A percentile compares a stretch with the other conserved stretches of the same genome.
Evolutionary conservation across 2,888 invertebrate genomes (phyloP).

Genomic region (Agrenia bidenticulata): DNA sequence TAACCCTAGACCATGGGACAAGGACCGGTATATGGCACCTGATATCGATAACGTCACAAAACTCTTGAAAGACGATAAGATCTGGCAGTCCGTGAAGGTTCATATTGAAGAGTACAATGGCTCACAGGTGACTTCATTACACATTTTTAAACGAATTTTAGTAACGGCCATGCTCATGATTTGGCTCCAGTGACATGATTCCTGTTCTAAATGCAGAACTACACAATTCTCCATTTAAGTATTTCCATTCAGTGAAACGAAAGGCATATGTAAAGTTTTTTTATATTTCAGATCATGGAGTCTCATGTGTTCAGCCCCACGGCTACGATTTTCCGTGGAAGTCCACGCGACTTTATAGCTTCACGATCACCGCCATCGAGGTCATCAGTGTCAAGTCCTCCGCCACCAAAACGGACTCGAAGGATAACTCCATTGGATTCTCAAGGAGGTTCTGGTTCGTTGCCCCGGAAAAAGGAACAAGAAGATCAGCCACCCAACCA

Average conservation of each 20-base stretch:
- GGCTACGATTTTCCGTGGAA: constrained; percentile 47
- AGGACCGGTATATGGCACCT: constrained; percentile 67
- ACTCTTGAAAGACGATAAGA: constrained; percentile 59
- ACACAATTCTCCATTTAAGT: too few species aligned
- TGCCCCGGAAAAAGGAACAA: too few species aligned
- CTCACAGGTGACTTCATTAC: constrained; percentile 56
- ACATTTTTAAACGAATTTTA: too few species aligned
- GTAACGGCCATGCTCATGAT: too few species aligned
- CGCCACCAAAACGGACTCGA: constrained; percentile 40
- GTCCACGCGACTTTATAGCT: background rate
- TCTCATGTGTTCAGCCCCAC: constrained; percentile 61
- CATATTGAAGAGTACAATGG: constrained; percentile 58
- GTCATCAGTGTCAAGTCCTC: constrained; percentile 18
- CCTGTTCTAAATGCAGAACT: too few species aligned
- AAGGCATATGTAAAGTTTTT: background rate
- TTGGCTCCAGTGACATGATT: too few species aligned
- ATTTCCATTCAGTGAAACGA: background rate
- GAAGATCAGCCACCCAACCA: background rate
- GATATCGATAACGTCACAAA: constrained; percentile 65
- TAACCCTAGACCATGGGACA: constrained; percentile 61
- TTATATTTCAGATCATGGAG: constrained; percentile 57
- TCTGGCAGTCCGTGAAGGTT: constrained; percentile 61
- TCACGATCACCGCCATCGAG: background rate
- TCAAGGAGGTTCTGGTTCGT: too few species aligned
- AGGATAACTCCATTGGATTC: constrained; percentile 3